Percentiles rank a stretch among this genome's conserved stretches.
Evolutionary conservation across 2,797 vertebrate species (phyloP).

Genomic region (Ambastaia sidthimunki): DNA sequence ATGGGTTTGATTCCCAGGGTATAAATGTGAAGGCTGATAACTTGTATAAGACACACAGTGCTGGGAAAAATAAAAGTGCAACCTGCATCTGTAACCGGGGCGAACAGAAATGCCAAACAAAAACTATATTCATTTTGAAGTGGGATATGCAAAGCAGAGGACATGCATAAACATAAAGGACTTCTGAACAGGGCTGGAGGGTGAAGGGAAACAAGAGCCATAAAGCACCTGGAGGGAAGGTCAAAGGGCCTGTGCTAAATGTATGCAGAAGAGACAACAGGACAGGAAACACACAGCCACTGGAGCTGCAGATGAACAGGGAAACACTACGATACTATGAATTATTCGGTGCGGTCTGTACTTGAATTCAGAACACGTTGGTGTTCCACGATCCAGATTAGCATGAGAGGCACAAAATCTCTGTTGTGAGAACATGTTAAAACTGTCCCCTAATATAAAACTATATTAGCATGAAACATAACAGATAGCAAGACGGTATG

Average conservation of each 20-base stretch:
- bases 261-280: conserved; percentile 54
- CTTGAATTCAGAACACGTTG: neutral
- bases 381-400: neutral
- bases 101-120: neutral
- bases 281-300: conserved; percentile 29
- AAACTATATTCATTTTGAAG: conserved; percentile 14
- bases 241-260: conserved; percentile 37
- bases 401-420: too few species aligned
- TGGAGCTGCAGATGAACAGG: conserved; percentile 31
- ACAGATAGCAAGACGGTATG: too few species aligned
- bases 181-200: conserved; percentile 48
- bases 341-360: conserved; percentile 16
- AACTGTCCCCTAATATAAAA: too few species aligned
- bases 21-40: neutral
- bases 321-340: conserved; percentile 15
- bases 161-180: conserved; percentile 55
- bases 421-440: too few species aligned
- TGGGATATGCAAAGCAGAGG: conserved; percentile 34
- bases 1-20: neutral
- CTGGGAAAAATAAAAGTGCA: conserved; percentile 11
- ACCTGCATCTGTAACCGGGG: conserved; percentile 5
- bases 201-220: conserved; percentile 21
- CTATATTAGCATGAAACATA: too few species aligned
- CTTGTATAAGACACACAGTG: conserved; percentile 17
- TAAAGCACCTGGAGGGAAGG: conserved; percentile 44